Conservation (phyloP, 35 echinoderm and acorn worm genomes). For the Lytechinus pictus region DNA sequence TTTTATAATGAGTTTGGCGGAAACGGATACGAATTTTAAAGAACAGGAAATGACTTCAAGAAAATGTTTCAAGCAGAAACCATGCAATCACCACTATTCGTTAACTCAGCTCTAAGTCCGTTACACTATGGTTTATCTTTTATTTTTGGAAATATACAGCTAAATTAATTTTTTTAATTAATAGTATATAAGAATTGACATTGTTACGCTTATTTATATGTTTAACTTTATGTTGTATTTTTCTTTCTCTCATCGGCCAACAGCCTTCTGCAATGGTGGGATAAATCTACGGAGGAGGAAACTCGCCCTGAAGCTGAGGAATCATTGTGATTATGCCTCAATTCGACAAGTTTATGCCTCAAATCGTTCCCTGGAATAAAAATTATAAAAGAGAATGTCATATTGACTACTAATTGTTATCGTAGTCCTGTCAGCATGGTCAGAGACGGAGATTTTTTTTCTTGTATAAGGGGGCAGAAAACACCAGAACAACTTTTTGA, state of each 20-base stretch:
- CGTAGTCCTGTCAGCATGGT: too few species aligned
- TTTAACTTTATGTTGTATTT: background rate
- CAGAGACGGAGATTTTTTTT: too few species aligned
- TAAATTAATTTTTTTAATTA: background rate
- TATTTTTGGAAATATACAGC: background rate
- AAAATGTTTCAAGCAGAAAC: background rate
- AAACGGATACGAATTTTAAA: background rate
- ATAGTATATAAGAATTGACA: background rate
- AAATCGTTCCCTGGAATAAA: too few species aligned
- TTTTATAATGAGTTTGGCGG: background rate
- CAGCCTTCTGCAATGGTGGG: conserved; percentile 39
- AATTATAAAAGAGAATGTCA: too few species aligned
- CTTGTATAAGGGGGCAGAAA: too few species aligned
- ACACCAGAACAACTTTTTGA: too few species aligned
- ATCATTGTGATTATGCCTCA: background rate
- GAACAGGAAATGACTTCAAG: background rate
- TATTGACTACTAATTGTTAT: too few species aligned
- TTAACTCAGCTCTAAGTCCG: too few species aligned
- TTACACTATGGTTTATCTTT: too few species aligned
- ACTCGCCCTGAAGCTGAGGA: conserved; percentile 8
- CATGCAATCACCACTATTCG: too few species aligned
- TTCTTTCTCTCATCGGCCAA: background rate
- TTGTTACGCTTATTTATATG: background rate
- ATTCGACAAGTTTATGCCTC: too few species aligned
- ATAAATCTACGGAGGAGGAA: background rate